Evolutionary conservation across 2,113 vertebrate genomes (phyloP), one percentile per base, ranked within the genome.

Genomic region (Hassar affinis): DNA sequence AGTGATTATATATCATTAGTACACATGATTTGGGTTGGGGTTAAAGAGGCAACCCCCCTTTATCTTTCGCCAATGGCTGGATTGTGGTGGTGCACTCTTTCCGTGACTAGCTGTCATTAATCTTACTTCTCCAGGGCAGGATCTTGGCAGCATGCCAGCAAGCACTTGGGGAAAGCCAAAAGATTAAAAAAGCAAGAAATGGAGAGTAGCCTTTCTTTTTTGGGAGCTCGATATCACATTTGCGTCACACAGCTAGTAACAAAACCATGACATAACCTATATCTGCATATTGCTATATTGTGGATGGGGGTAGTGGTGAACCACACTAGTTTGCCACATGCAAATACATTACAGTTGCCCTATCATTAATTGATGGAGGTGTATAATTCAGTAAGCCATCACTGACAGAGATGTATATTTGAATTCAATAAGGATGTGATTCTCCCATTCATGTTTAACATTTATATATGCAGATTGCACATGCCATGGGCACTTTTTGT

Each of bases 91-190:
- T 90, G 88, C 90, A 91, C 88, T 89, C 92, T 91, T 94, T 93
- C 88, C 94, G 92, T 95, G 93, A 95, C 94, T 94, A 91, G 93
- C 91, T 93, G 90, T 93, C 92, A 94, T 93, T 94, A 94, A 94
- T 95, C 93, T 93, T 92, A 89, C 78, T 86, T 93, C 91, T 93
- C 92, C 86, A 84, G 89, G 92, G 93, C 91, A 93, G 92, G 87
- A 92, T 92, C 88, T 94, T 93, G 93, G 93, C 89, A 88, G 86
- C 27, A 57, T 93, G 93, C 94, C 94, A 93, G 86, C 69, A 49
- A 90, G 89, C 38, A 68, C 90, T 92, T 88, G 83, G 87, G 88
- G 91, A 92, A 91, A 93, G 93, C 90, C 92, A 92, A 92, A 89
- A 69, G 45, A 78, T 57, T 15, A 22, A 54, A 30, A 22, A 54